phyloP scores from a whole-genome alignment of 1,140 invertebrate genomes.

The Campoletis sonorensis region DNA sequence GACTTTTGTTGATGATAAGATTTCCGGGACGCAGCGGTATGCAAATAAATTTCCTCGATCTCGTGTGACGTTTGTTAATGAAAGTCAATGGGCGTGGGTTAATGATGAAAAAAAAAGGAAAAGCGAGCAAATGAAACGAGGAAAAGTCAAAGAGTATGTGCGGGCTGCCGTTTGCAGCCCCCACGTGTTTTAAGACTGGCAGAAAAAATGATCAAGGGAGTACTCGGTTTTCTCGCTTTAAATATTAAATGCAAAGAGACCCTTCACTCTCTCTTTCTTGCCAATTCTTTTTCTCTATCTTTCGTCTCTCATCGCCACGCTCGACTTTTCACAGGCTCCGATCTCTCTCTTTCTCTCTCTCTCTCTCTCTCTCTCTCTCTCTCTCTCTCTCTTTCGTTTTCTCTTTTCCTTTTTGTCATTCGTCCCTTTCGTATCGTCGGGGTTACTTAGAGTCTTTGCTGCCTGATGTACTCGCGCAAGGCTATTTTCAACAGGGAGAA shows the following conservation, averaged over 20 bases:
- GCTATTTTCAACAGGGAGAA: constrained; percentile 61
- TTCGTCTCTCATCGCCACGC: constrained; percentile 18
- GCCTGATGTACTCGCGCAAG: constrained; percentile 49
- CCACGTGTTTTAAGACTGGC: neutral
- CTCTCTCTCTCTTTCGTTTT: constrained; percentile 7
- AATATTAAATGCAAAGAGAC: constrained; percentile 38
- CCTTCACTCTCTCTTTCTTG: constrained; percentile 8
- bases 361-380: too few species aligned
- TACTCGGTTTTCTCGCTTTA: constrained; percentile 38
- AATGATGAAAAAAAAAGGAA: constrained; percentile 1
- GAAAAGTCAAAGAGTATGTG: neutral
- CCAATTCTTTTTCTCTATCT: constrained; percentile 30
- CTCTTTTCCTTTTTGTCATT: constrained; percentile 33
- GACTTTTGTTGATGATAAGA: neutral
- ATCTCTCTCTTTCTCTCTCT: neutral
- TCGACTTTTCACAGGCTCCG: constrained; percentile 10
- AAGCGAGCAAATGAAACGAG: constrained; percentile 33
- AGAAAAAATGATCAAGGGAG: constrained; percentile 32
- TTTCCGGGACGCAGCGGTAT: neutral
- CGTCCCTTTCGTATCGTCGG: constrained; percentile 46
- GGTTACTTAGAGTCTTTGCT: constrained; percentile 58
- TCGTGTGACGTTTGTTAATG: neutral
- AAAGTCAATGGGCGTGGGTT: neutral
- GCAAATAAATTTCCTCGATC: neutral
- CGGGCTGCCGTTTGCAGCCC: neutral